Conservation (phyloP, 2,113 vertebrate genomes). For the Phaethornis superciliosus region DNA sequence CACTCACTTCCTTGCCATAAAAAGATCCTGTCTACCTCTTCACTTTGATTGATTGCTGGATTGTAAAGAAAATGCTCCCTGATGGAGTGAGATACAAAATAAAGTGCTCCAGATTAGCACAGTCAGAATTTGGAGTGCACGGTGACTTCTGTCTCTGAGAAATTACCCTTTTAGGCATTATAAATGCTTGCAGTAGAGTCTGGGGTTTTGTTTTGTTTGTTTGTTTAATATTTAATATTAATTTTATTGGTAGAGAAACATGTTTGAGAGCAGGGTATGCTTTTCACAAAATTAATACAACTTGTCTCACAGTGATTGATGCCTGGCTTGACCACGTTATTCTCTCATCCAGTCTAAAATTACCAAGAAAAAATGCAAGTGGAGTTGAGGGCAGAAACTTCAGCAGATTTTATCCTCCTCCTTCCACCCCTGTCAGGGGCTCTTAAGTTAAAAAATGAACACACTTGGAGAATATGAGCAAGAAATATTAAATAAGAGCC, state of each 20-base stretch:
- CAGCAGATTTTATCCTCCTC: background rate
- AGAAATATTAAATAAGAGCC: background rate
- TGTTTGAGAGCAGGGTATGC: background rate
- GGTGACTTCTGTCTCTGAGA: background rate
- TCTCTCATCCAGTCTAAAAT: background rate
- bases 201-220: background rate
- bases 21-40: conserved; percentile 8
- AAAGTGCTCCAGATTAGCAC: conserved; percentile 21
- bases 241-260: background rate
- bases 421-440: background rate
- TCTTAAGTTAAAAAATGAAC: background rate
- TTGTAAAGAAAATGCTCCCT: conserved; percentile 3
- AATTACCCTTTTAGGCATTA: background rate
- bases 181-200: background rate
- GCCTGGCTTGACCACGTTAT: background rate
- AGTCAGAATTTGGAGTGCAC: background rate
- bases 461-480: background rate
- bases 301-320: background rate
- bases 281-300: background rate
- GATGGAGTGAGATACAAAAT: background rate
- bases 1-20: conserved; percentile 9
- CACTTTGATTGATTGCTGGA: conserved; percentile 43
- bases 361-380: background rate
- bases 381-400: background rate
- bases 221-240: background rate